Base-by-base conservation (phyloP, 2,888 invertebrate genomes). In the Beris chalybata region DNA sequence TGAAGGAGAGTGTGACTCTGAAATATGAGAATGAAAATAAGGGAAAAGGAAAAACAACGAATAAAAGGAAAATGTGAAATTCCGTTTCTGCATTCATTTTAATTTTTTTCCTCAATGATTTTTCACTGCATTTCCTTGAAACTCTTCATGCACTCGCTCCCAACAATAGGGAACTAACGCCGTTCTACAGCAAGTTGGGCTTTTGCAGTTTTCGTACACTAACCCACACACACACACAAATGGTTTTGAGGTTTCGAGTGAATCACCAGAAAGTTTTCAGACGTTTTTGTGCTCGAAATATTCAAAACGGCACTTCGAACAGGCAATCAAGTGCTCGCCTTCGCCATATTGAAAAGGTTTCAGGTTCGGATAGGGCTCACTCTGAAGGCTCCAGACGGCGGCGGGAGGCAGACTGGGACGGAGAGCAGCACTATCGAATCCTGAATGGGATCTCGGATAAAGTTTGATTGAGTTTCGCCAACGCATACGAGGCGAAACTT, bases 1-100 rank as follows among this genome's bases (percentile, higher is more conserved):
- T 47, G 38, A 61, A 38, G 48, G 61, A 45, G 65, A 65, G 63
- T 65, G 63, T 63, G 68, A 61, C 52, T 61, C 13, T 61, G 38
- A 50, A 61, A n/a, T 48, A 59, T 29, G 61, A 38, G 31, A 22
- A 22, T 22, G 3, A 22, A 22, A 22, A 43, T 29, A 32, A 52
- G 52, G 32, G 48, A 59, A 61, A 50, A 38, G 43, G 52, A 22
- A 38, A 32, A 50, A 32, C 52, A 32, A 52, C 58, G 45, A 61
- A 61, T 38, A 43, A 22, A 52, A 50, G 38, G 52, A 61, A 50
- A 61, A 59, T 61, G 61, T 32, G 38, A 61, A 61, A 50, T 61
- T 61, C 22, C 22, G 15, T 22, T 61, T 43, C 38, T 22, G 22
- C 15, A 61, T 50, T 22, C 50, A 59, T 22, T 11, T 29, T 7